Evolutionary conservation across 1,140 invertebrate genomes (phyloP).

Genomic region (Drosophila ogumai): DNA sequence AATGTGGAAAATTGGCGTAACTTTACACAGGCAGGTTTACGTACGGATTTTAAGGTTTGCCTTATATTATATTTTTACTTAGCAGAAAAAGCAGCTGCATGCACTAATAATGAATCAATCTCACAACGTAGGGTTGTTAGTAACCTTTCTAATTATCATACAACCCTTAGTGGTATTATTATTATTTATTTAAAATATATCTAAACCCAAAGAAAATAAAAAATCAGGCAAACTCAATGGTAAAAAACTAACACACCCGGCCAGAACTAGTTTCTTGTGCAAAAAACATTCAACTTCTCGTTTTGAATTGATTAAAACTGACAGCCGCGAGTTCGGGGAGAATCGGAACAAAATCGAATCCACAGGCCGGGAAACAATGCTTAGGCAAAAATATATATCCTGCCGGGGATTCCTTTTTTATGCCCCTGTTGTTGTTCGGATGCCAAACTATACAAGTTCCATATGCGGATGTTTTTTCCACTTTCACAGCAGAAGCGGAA

Average conservation of each 20-base stretch:
- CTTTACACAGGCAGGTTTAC: background rate
- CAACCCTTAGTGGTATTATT: background rate
- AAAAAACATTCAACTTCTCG: slow-evolving; percentile 27
- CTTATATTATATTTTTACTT: background rate
- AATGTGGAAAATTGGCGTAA: slow-evolving; percentile 22
- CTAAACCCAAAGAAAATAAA: background rate
- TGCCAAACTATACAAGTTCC: slow-evolving; percentile 32
- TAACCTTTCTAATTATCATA: background rate
- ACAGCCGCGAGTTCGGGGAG: slow-evolving; percentile 34
- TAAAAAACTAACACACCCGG: background rate
- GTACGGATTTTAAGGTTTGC: background rate
- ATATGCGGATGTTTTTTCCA: slow-evolving; percentile 54
- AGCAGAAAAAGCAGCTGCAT: background rate
- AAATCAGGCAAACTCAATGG: background rate
- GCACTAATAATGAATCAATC: background rate
- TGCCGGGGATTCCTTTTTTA: slow-evolving; percentile 27
- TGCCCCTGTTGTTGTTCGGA: slow-evolving; percentile 24
- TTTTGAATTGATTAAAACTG: slow-evolving; percentile 73
- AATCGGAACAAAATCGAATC: slow-evolving; percentile 10
- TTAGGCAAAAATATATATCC: slow-evolving; percentile 37
- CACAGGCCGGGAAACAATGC: slow-evolving; percentile 31
- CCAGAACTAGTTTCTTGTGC: background rate
- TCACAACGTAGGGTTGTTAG: background rate
- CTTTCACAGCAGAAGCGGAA: slow-evolving; percentile 8
- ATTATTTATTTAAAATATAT: background rate